phyloP scores from a whole-genome alignment of 2,113 vertebrate species.

The Rana temporaria region DNA sequence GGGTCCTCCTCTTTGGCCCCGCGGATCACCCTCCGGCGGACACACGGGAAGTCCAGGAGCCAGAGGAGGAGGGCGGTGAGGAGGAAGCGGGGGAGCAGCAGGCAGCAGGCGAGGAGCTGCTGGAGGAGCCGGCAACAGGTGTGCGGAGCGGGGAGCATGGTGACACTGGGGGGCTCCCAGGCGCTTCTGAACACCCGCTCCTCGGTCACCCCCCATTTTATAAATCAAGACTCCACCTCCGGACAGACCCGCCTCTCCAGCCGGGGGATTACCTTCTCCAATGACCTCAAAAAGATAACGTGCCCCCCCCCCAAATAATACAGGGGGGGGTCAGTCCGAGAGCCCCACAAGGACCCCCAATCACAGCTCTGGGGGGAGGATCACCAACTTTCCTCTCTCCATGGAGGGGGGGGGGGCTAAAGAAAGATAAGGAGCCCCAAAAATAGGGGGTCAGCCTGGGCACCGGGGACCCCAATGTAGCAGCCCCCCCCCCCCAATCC shows the following conservation, averaged over 20 bases:
- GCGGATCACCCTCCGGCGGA: constrained; percentile 86
- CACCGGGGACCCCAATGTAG: no score
- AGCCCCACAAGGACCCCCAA: no score
- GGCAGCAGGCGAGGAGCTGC: constrained; percentile 88
- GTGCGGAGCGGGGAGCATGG: constrained; percentile 86
- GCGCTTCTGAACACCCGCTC: constrained; percentile 77
- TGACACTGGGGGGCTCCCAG: constrained; percentile 64
- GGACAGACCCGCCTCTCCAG: constrained; percentile 88
- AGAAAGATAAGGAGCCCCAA: no score
- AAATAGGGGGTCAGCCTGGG: no score
- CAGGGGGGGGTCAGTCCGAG: not conserved
- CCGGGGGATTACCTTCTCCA: constrained; percentile 85
- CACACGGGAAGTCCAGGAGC: constrained; percentile 95
- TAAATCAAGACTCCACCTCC: constrained; percentile 96
- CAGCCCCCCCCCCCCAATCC: not conserved
- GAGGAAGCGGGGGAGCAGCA: constrained; percentile 94
- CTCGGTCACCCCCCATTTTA: constrained; percentile 86
- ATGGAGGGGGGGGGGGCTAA: no score
- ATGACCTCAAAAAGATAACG: constrained; percentile 64
- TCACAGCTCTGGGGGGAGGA: no score
- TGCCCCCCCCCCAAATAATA: not conserved
- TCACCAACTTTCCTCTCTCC: no score
- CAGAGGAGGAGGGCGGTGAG: constrained; percentile 93
- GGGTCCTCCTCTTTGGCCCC: constrained; percentile 71
- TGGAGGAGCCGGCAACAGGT: constrained; percentile 86